Evolutionary conservation across 2,888 invertebrate genomes (phyloP).

Genomic region (Amphiduros pacificus): DNA sequence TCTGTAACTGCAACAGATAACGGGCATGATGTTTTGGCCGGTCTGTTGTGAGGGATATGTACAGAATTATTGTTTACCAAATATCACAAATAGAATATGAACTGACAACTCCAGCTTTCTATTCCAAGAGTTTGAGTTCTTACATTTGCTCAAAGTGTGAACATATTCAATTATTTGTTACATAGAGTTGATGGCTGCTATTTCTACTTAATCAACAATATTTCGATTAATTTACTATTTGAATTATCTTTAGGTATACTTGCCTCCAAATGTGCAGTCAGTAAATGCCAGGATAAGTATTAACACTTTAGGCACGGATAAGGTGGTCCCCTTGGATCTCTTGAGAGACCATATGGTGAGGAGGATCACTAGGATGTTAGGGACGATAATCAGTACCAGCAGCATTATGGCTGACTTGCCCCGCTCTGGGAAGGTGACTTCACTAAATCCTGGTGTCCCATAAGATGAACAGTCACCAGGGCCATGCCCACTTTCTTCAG

Average conservation of each 20-base stretch:
- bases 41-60: too few species aligned
- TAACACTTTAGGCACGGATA: not conserved
- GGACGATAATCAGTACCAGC: not conserved
- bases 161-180: too few species aligned
- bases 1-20: not conserved
- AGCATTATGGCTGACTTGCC: not conserved
- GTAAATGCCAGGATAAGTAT: not conserved
- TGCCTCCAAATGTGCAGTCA: not conserved
- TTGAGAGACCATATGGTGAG: not conserved
- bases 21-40: too few species aligned
- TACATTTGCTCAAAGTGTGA: too few species aligned
- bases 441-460: not conserved
- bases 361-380: not conserved
- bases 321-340: not conserved
- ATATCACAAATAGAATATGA: too few species aligned
- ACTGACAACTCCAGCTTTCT: too few species aligned
- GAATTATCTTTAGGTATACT: too few species aligned
- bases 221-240: too few species aligned
- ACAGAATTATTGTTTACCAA: too few species aligned
- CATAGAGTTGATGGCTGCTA: too few species aligned
- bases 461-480: not conserved
- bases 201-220: too few species aligned
- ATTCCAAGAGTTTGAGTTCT: too few species aligned
- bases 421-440: not conserved
- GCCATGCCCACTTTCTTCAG: not conserved